phyloP scores from a whole-genome alignment of 2,113 vertebrate genomes.

The Trinectes maculatus region DNA sequence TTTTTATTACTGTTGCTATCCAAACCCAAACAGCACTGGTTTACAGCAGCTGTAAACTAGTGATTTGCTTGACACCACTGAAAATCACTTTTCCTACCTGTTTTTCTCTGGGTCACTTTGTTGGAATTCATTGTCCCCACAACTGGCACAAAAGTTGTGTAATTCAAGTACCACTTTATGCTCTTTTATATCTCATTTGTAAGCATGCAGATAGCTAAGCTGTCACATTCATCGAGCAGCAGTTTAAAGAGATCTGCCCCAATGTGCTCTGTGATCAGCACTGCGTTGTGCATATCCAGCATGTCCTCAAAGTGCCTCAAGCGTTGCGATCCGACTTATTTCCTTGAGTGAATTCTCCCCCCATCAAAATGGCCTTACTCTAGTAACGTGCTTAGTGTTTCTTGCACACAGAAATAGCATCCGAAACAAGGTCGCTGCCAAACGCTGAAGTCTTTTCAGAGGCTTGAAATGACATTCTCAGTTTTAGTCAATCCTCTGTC shows the following conservation, averaged over 20 bases:
- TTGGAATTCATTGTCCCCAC: conserved; percentile 5
- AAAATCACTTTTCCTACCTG: neutral
- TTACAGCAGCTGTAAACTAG: too few relatives aligned
- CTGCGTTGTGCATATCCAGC: conserved; percentile 68
- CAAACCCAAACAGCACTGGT: neutral
- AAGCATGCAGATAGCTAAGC: conserved; percentile 61
- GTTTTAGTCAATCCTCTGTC: conserved; percentile 66
- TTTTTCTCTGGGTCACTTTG: conserved; percentile 31
- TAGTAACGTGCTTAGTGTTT: conserved; percentile 77
- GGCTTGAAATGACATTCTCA: conserved; percentile 66
- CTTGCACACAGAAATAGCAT: conserved; percentile 75
- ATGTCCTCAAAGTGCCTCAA: conserved; percentile 68
- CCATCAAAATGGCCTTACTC: conserved; percentile 74
- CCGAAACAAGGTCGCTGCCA: conserved; percentile 71
- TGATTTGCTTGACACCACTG: conserved; percentile 1
- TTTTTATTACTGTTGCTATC: neutral
- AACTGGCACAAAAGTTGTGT: conserved; percentile 57
- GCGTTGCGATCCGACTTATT: conserved; percentile 73
- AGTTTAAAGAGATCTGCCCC: conserved; percentile 65
- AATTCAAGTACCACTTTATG: conserved; percentile 52
- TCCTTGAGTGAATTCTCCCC: conserved; percentile 69
- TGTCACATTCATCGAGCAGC: conserved; percentile 59
- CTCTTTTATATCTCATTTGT: conserved; percentile 75
- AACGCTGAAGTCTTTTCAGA: conserved; percentile 62
- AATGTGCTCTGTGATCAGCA: conserved; percentile 64